A percentile compares a stretch with the other conserved stretches of the same genome.
Evolutionary conservation across 37 sponge, comb jelly and placozoan genomes (phyloP).

Genomic region (Beroe forskalii): DNA sequence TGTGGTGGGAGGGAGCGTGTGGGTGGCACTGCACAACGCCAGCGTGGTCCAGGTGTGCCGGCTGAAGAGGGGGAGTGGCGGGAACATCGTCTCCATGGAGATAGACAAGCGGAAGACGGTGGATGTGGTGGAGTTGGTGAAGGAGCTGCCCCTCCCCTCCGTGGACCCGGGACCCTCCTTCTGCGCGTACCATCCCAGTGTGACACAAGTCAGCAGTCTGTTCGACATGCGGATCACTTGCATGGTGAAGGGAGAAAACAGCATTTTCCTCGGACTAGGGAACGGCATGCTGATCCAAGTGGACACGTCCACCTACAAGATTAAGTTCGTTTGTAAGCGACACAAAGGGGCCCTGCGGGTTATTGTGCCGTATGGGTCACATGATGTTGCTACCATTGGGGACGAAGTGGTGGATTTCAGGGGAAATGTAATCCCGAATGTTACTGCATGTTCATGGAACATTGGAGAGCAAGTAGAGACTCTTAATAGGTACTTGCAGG

Average conservation of each 20-base stretch:
- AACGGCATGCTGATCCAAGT: conserved; percentile 32
- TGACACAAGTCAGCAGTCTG: neutral
- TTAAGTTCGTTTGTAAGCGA: neutral
- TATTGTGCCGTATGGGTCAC: neutral
- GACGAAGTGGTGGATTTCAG: conserved; percentile 13
- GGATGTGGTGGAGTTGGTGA: neutral
- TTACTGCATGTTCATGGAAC: conserved; percentile 26
- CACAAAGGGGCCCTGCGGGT: conserved; percentile 5
- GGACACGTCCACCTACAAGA: conserved; percentile 12
- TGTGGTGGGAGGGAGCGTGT: neutral
- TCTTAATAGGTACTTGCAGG: conserved; percentile 4
- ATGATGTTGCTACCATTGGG: conserved; percentile 6
- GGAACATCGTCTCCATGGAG: neutral
- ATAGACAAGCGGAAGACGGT: conserved; percentile 12
- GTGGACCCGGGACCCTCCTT: conserved; percentile 11
- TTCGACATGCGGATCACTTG: conserved; percentile 35
- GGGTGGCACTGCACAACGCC: conserved; percentile 33
- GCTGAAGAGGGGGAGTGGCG: conserved; percentile 13
- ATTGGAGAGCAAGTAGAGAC: conserved; percentile 7
- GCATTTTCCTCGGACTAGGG: neutral
- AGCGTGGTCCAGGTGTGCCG: conserved; percentile 8
- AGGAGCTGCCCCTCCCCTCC: neutral
- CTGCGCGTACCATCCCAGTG: neutral
- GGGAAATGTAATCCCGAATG: neutral
- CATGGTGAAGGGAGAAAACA: neutral